Evolutionary conservation across 2,888 invertebrate species (phyloP).

Genomic region (Atethmia centrago): DNA sequence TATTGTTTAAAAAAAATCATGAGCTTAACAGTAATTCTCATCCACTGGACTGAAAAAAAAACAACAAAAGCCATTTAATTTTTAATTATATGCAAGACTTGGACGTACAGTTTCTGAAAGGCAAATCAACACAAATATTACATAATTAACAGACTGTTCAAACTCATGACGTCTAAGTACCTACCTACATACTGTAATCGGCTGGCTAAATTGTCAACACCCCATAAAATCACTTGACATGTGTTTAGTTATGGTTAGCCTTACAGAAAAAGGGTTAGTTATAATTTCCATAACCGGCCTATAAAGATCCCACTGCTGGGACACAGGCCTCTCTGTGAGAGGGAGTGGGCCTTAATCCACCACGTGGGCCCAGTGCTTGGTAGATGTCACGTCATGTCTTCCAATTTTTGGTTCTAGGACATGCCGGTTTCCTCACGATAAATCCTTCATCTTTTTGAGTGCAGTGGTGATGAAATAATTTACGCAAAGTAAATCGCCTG

Average conservation of each 20-base stretch:
- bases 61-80: background rate
- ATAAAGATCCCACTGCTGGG: too few species aligned
- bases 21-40: background rate
- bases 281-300: too few species aligned
- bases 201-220: background rate
- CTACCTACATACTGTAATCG: background rate
- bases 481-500: too few species aligned
- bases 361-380: too few species aligned
- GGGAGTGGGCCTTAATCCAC: too few species aligned
- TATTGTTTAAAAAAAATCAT: conserved; percentile 24
- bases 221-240: background rate
- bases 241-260: background rate
- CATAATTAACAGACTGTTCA: background rate
- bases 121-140: background rate
- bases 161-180: background rate
- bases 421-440: too few species aligned
- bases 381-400: too few species aligned
- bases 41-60: background rate
- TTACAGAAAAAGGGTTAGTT: background rate
- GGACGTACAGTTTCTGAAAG: background rate
- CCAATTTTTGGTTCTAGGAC: too few species aligned
- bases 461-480: too few species aligned
- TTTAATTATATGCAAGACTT: background rate
- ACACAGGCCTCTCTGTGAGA: too few species aligned
- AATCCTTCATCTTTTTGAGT: too few species aligned